Conservation (phyloP, 2,888 invertebrate genomes). For the Malthinus seriepunctatus region DNA sequence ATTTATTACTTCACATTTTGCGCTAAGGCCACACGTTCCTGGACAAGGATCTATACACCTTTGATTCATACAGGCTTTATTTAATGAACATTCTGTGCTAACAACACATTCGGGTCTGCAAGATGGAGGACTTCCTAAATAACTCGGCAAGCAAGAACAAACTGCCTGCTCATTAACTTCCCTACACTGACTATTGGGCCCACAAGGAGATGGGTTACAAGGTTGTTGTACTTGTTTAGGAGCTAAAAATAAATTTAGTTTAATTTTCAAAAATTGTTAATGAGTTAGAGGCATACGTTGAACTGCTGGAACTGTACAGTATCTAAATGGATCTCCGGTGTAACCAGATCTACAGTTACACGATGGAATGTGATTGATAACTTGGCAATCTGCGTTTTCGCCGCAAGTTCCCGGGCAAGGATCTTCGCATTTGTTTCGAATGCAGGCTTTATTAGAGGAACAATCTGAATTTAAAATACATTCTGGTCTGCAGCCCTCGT, state of each 20-base stretch:
- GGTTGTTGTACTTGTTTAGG: constrained; percentile 57
- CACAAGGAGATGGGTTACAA: constrained; percentile 77
- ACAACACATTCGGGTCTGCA: constrained; percentile 80
- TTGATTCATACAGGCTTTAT: constrained; percentile 72
- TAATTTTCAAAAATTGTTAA: background rate
- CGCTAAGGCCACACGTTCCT: constrained; percentile 66
- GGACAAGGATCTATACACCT: constrained; percentile 76
- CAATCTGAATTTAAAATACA: constrained; percentile 71
- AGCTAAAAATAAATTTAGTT: constrained; percentile 51
- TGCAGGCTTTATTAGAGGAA: constrained; percentile 67
- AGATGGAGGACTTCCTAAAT: constrained; percentile 75
- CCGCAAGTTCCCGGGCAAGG: constrained; percentile 76
- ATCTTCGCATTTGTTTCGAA: constrained; percentile 70
- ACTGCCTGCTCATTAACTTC: constrained; percentile 56
- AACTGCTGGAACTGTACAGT: constrained; percentile 56
- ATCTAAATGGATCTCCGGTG: constrained; percentile 69
- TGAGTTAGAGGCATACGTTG: constrained; percentile 57
- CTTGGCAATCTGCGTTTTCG: constrained; percentile 68
- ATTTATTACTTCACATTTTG: constrained; percentile 60
- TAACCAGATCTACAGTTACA: constrained; percentile 66
- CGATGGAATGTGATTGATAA: constrained; percentile 68
- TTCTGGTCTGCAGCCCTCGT: constrained; percentile 72
- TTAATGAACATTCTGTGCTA: constrained; percentile 70
- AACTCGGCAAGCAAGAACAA: constrained; percentile 73
- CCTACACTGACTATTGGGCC: constrained; percentile 63